phyloP scores from a whole-genome alignment of 2,888 invertebrate species.

The Deroplatys truncata region DNA sequence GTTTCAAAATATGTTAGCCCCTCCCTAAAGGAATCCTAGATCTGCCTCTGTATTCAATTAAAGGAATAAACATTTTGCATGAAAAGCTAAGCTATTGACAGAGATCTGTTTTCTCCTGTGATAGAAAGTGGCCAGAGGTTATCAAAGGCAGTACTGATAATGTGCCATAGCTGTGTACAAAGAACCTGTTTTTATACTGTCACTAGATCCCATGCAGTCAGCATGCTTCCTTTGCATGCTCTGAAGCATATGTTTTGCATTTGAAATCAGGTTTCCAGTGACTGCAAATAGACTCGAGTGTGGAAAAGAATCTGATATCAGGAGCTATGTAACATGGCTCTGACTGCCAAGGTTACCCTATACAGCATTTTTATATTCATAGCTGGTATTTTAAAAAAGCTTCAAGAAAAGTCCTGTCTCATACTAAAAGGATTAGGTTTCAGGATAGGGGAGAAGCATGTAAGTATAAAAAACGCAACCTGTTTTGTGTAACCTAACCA shows the following conservation, averaged over 20 bases:
- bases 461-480: constrained; percentile 1
- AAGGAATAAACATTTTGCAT: not conserved
- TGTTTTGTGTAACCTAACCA: not conserved
- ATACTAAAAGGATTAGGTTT: constrained; percentile 1
- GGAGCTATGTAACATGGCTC: not conserved
- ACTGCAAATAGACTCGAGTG: not conserved
- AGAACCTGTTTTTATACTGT: not conserved
- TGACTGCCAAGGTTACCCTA: not conserved
- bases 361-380: not conserved
- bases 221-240: not conserved
- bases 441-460: not conserved
- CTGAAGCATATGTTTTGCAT: not conserved
- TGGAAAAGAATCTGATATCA: not conserved
- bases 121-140: not conserved
- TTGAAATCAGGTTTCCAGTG: not conserved
- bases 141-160: not conserved
- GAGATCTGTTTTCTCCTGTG: not conserved
- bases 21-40: too few relatives aligned
- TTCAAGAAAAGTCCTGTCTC: not conserved
- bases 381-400: not conserved
- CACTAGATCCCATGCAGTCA: not conserved
- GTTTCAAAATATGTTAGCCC: too few relatives aligned
- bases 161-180: not conserved
- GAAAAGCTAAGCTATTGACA: not conserved
- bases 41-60: too few relatives aligned